Base-by-base conservation (phyloP, 2,888 invertebrate species). In the Caradrina clavipalpis region DNA sequence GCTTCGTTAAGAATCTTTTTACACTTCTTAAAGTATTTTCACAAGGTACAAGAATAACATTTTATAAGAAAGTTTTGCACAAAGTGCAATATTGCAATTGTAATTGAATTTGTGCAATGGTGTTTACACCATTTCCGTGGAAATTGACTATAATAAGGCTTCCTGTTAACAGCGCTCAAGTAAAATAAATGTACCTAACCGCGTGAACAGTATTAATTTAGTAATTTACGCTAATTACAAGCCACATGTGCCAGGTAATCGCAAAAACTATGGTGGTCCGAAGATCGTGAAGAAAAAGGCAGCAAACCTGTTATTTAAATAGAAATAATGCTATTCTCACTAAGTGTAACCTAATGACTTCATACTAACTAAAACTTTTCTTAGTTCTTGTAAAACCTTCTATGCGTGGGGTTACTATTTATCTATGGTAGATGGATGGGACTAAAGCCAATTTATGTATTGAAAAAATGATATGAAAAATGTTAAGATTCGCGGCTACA, bases 181-280 rank as follows among this genome's bases (percentile, higher is more conserved):
- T 69, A 39, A 72, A 69, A 56, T 63, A 65, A 66, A 65, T 56
- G 26, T 10, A n/a, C 13, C 17, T n/a, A 45, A 55, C 55, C 6
- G 53, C 59, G 53, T 19, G 39, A 69, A 69, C 26, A 54, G 15
- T 17, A 54, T 80, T 83, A 81, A 88, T 87, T 88, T 83, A 84
- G 81, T 66, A 86, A 87, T 85, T 89, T 80, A 77, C 60, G 53
- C 75, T 80, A 85, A 87, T 86, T 82, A 77, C 66, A 31, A 65
- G 66, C 83, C 78, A 75, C 80, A 79, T 83, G 85, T 74, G 79
- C 39, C 22, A 39, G 51, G 63, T 54, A 81, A 82, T 73, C 60
- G 67, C 53, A 82, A 82, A 78, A 77, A 76, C 81, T 69, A 56
- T 35, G 82, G 82, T 84, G 86, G 85, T 85, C 84, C 42, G 57